phyloP scores from a whole-genome alignment of 53 echinoderm and acorn worm genomes.

The Glandiceps talaboti region DNA sequence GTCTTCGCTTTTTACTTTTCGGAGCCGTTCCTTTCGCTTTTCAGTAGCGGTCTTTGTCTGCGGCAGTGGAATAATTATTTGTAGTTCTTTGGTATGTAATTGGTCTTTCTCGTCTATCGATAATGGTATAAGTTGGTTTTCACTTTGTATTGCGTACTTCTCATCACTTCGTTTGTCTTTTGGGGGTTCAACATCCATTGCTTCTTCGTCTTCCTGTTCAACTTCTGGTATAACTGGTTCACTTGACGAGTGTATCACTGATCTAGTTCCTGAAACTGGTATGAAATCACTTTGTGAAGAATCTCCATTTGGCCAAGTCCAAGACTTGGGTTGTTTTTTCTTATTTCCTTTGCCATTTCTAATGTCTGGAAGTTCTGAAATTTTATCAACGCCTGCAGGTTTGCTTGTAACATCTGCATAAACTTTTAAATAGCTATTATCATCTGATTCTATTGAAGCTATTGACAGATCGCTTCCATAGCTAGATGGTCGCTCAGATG shows the following conservation, averaged over 20 bases:
- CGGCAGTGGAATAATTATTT: neutral
- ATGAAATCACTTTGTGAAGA: conserved; percentile 53
- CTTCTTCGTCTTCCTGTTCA: neutral
- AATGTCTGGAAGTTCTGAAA: conserved; percentile 18
- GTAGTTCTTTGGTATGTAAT: neutral
- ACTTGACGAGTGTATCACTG: neutral
- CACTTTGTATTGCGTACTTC: neutral
- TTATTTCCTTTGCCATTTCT: conserved; percentile 47
- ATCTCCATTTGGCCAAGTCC: conserved; percentile 98
- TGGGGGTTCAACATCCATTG: neutral
- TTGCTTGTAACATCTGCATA: conserved; percentile 56
- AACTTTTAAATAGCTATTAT: conserved; percentile 61
- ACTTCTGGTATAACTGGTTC: neutral
- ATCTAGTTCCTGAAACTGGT: neutral
- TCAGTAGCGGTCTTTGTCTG: neutral
- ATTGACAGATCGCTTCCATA: neutral
- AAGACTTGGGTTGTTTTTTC: conserved; percentile 75
- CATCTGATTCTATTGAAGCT: conserved; percentile 1
- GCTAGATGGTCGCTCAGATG: neutral
- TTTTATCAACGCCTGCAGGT: conserved; percentile 58
- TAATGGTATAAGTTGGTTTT: neutral
- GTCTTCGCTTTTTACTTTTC: neutral
- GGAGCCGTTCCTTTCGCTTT: neutral
- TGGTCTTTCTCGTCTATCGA: neutral
- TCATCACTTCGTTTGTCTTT: neutral